Evolutionary conservation across 2,888 invertebrate genomes (phyloP).

Genomic region (Meloe dianella): DNA sequence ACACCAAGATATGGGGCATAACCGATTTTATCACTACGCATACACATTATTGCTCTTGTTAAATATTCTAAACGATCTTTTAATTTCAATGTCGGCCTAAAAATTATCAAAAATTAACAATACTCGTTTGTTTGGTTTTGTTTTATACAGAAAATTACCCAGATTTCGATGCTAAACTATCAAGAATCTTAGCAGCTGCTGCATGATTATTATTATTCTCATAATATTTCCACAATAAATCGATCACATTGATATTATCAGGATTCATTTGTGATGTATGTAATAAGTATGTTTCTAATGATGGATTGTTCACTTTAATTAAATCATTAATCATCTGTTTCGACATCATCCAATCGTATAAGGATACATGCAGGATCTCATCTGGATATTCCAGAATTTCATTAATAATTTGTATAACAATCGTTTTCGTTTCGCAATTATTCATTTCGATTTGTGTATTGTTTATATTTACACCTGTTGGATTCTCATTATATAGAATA

Average conservation of each 20-base stretch:
- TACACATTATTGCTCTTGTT: conserved; percentile 93
- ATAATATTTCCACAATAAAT: conserved; percentile 95
- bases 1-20: conserved; percentile 76
- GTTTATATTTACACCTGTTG: not conserved
- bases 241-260: conserved; percentile 63
- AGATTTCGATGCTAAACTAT: conserved; percentile 80
- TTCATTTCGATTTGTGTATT: not conserved
- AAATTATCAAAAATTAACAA: conserved; percentile 37
- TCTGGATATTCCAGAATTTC: conserved; percentile 76
- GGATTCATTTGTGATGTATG: conserved; percentile 66
- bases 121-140: too few species aligned
- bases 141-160: conserved; percentile 50
- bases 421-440: conserved; percentile 1
- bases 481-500: conserved; percentile 61
- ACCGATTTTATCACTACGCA: conserved; percentile 84
- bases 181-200: conserved; percentile 89
- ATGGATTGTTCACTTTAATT: conserved; percentile 70
- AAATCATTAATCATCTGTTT: conserved; percentile 76
- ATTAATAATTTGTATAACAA: conserved; percentile 64
- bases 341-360: conserved; percentile 92
- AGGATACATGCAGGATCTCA: conserved; percentile 86
- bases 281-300: conserved; percentile 78
- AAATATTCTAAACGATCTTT: conserved; percentile 87
- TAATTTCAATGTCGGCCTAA: conserved; percentile 75
- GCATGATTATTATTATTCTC: conserved; percentile 91